A percentile compares a stretch with the other conserved stretches of the same genome.
These are phyloP conservation scores for Drosophila sulfurigaster DNA, from an alignment of 1,140 invertebrate species.

Conservation along the genomic window DNA sequence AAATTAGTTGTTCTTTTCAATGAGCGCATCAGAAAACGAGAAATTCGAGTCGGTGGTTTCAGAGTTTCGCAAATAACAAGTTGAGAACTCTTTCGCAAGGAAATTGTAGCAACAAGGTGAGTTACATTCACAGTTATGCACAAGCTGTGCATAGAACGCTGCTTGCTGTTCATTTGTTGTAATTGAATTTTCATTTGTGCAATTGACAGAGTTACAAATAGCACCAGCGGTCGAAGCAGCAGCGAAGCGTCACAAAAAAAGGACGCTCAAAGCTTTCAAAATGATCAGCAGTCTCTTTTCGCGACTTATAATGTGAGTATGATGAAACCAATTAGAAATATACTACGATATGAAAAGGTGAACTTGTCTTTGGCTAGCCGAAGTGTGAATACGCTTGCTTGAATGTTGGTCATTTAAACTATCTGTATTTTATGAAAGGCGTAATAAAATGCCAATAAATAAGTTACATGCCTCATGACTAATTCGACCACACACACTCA, in stretches of 20 bases:
- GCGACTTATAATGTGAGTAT: conserved; percentile 80
- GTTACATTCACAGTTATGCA: conserved; percentile 13
- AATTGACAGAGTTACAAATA: conserved; percentile 10
- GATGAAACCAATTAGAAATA: conserved; percentile 23
- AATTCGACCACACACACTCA: not conserved
- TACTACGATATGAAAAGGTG: not conserved
- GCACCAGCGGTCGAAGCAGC: conserved; percentile 8
- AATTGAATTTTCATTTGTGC: conserved; percentile 45
- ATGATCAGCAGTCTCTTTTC: conserved; percentile 82
- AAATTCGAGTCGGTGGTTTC: not conserved
- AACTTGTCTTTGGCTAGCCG: conserved; percentile 16
- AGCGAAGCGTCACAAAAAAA: conserved; percentile 29
- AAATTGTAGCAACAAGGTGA: conserved; percentile 31
- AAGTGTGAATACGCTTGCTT: conserved; percentile 39
- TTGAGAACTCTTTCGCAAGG: conserved; percentile 14
- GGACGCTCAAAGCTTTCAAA: conserved; percentile 50
- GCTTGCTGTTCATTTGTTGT: conserved; percentile 28
- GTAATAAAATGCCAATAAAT: not conserved
- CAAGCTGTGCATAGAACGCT: conserved; percentile 15
- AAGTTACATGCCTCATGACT: not conserved
- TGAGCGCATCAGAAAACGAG: conserved; percentile 4
- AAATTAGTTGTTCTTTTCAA: conserved; percentile 24
- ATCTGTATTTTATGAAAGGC: no score
- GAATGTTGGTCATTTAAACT: not conserved
- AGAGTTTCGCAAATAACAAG: conserved; percentile 7